Conservation (phyloP, 2,888 invertebrate species). For the Platerodrilus igneus region DNA sequence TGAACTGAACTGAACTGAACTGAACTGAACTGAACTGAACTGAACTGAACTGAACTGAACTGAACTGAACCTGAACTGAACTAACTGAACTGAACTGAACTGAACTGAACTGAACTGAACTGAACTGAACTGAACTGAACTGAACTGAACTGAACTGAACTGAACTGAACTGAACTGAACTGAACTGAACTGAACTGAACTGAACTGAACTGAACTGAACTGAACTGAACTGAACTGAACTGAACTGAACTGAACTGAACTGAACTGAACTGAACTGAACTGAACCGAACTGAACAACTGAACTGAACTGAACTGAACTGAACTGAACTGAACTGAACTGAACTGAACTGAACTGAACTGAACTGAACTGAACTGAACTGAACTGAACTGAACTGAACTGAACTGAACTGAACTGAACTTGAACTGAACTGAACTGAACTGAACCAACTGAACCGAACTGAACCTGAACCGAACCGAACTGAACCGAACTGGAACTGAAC, state of each 20-base stretch:
- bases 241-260: slow-evolving; percentile 1
- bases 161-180: neutral
- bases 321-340: neutral
- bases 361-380: slow-evolving; percentile 1
- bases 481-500: slow-evolving; percentile 1
- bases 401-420: slow-evolving; percentile 1
- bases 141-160: neutral
- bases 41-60: neutral
- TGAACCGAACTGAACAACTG: neutral
- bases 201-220: neutral
- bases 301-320: slow-evolving; percentile 1
- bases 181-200: neutral
- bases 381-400: neutral
- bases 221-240: slow-evolving; percentile 1
- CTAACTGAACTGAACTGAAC: slow-evolving; percentile 4
- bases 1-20: slow-evolving; percentile 1
- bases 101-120: slow-evolving; percentile 3
- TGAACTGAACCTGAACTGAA: slow-evolving; percentile 3
- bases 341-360: neutral
- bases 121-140: slow-evolving; percentile 1
- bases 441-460: neutral
- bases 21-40: slow-evolving; percentile 1
- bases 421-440: slow-evolving; percentile 1
- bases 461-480: neutral
- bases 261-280: neutral